These are phyloP conservation scores for Caenorhabditis sinica DNA, from an alignment of 2,888 invertebrate genomes.

Conservation along the genomic window DNA sequence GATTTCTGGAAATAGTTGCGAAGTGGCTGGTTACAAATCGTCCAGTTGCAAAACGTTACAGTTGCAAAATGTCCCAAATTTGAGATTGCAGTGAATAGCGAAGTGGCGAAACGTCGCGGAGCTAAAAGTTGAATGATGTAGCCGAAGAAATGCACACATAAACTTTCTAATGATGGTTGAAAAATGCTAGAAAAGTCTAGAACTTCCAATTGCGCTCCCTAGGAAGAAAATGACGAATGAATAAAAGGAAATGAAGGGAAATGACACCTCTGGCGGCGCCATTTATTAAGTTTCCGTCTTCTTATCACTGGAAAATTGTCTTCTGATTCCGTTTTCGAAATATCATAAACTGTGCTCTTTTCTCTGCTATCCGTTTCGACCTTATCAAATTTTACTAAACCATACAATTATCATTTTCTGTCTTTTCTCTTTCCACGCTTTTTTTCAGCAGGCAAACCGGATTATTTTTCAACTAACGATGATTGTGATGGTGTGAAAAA, in stretches of 20 bases:
- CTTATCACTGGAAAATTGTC: slow-evolving; percentile 25
- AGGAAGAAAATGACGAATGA: neutral
- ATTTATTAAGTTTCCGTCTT: slow-evolving; percentile 22
- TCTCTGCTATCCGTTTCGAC: neutral
- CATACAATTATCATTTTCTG: neutral
- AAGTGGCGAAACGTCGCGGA: no score
- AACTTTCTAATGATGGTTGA: neutral
- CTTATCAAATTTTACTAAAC: neutral
- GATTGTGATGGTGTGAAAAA: no score
- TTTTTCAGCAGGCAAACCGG: slow-evolving; percentile 17
- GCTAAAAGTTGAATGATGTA: no score
- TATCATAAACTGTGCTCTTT: slow-evolving; percentile 21
- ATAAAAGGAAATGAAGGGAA: neutral
- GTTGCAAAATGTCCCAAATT: no score
- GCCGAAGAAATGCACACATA: no score
- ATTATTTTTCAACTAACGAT: slow-evolving; percentile 6
- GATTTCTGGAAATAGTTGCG: no score
- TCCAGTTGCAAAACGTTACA: no score
- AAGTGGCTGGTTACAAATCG: no score
- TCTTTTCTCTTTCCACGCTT: neutral
- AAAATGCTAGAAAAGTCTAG: neutral
- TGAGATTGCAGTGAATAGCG: no score
- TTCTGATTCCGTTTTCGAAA: slow-evolving; percentile 26
- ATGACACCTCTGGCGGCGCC: slow-evolving; percentile 8
- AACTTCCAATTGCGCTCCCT: no score